Base-by-base conservation (phyloP, 1,140 invertebrate species). In the Lepeophtheirus salmonis region DNA sequence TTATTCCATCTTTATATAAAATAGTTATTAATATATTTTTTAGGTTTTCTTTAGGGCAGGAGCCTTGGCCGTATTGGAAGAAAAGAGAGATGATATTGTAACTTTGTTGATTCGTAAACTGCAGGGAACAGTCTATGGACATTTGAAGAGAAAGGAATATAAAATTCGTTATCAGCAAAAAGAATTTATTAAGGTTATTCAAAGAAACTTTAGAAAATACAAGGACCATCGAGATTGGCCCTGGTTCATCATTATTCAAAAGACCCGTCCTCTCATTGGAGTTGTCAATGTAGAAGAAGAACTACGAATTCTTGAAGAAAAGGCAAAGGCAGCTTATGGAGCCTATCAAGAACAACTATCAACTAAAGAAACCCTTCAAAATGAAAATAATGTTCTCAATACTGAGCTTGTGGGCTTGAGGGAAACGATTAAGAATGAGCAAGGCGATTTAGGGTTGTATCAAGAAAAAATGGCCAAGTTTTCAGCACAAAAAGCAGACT, bases 11-110 rank as follows among this genome's bases (percentile, higher is more conserved):
- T 12, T 48, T 48, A 48, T 48, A 48, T 48, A 48, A 48, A 48
- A 12, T n/a, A 12, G 12, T 48, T 12, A 48, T 48, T 48, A 12
- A 12, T 48, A 17, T 50, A 3, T 12, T 21, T 49, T 71, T 70
- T 76, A 94, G 89, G 88, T 95, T 72, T 98, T 98, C 86, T 98
- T 99, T 89, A 87, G 94, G 70, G 96, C 96, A 70, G 96, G 96
- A 82, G 89, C 97, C 70, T 77, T 99, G 78, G 96, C 95, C 89
- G 88, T 91, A 76, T 89, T 99, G 81, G 96, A 99, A 78, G 96
- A 99, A 76, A 80, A 98, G 75, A 89, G 96, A 83, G 96, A 99
- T 75, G 94, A 98, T 70, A 89, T 92, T 77, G 78, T 99, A 57
- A 80, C 86, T 73, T 95, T 94, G 76, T 98, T 99, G 72, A 86